These are phyloP conservation scores for Helicoverpa armigera DNA, from an alignment of 1,140 invertebrate genomes.

Conservation along the genomic window DNA sequence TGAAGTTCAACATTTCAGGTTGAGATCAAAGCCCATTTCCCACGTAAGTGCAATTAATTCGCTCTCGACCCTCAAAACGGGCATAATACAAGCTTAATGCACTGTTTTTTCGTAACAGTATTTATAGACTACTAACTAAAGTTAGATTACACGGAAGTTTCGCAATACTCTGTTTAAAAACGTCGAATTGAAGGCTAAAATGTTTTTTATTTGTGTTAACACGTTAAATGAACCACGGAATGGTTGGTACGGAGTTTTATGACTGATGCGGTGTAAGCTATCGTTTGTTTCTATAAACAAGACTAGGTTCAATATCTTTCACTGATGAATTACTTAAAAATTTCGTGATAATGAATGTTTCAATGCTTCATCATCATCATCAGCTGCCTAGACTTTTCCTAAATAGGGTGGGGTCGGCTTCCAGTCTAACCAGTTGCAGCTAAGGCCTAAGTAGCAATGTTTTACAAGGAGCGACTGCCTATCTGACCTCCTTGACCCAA, in stretches of 20 bases:
- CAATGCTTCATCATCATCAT: no score
- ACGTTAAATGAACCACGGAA: conserved; percentile 8
- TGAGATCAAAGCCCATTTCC: no score
- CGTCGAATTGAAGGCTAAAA: neutral
- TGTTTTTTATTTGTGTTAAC: conserved; percentile 19
- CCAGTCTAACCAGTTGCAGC: no score
- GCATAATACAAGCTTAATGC: neutral
- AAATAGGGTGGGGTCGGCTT: no score
- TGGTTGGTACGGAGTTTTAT: conserved; percentile 12
- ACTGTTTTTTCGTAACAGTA: neutral
- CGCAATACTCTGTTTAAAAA: conserved; percentile 4
- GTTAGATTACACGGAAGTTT: conserved; percentile 12
- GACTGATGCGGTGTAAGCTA: conserved; percentile 3
- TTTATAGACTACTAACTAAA: conserved; percentile 18
- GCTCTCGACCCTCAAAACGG: neutral
- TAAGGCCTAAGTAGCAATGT: no score
- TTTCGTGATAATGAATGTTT: no score
- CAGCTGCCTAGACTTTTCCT: no score
- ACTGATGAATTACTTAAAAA: no score
- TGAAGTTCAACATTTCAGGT: neutral
- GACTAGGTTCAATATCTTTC: neutral
- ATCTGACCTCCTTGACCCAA: no score
- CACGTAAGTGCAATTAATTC: no score
- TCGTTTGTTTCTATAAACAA: conserved; percentile 8
- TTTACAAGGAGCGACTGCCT: no score